Base-by-base conservation (phyloP, 1,140 invertebrate genomes). In the Drosophila kanapiae region DNA sequence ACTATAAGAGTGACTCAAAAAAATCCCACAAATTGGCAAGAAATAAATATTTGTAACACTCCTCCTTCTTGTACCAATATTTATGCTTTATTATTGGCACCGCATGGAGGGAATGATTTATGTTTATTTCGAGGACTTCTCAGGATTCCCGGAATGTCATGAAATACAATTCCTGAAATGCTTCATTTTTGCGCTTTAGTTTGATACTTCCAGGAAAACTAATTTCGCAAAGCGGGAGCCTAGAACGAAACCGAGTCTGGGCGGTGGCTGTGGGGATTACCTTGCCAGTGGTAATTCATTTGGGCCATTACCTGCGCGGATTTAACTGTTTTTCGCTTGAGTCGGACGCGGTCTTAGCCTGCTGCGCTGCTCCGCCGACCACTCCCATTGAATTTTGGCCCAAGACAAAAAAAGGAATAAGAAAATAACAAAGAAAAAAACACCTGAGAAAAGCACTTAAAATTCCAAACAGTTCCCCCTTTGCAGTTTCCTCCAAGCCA, bases 391-490 rank as follows among this genome's bases (percentile, higher is more conserved):
- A 35, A 29, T 51, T 65, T 69, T 29, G 43, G n/a, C 8, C 64
- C 10, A 48, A 67, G 38, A 56, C 33, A 48, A 54, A 18, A 27
- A 38, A 40, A 54, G 14, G 18, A 35, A 29, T 10, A 6, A n/a
- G 29, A 16, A 61, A 45, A 31, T 4, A 18, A 72, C 14, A n/a
- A 29, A 29, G 14, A 56, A 65, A 57, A 58, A 64, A 71, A 11
- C 67, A 72, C 54, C 69, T 72, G 37, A 76, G 54, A 76, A 75
- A 74, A 75, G 58, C 71, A 76, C 72, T 76, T 76, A 76, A 76
- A 76, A 76, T 76, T 76, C 74, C 74, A 65, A 16, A 31, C 53
- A 29, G 33, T 59, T 18, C 60, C 51, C 47, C 31, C 9, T 3
- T 23, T 7, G 23, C n/a, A 42, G 16, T 27, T 31, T 43, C 43